Percentiles rank a stretch among this genome's conserved stretches.
These are phyloP conservation scores for Notodonta ziczac DNA, from an alignment of 2,888 invertebrate genomes.

Conservation along the genomic window DNA sequence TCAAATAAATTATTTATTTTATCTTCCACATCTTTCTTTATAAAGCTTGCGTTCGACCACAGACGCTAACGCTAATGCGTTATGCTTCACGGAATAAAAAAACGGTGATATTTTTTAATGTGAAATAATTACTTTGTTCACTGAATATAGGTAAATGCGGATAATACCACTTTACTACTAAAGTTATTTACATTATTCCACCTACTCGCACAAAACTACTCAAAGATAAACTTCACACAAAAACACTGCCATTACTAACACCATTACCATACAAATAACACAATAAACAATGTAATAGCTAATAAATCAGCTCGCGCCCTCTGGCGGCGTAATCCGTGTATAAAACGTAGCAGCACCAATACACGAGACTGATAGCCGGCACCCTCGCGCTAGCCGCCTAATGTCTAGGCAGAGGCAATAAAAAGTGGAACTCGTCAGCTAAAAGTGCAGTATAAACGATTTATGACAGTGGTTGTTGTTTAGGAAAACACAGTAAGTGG, in stretches of 20 bases:
- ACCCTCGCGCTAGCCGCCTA: constrained; percentile 35
- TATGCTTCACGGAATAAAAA: too few relatives aligned
- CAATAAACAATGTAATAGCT: constrained; percentile 12
- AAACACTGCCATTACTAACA: constrained; percentile 1
- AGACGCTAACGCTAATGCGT: too few relatives aligned
- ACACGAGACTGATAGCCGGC: constrained; percentile 24
- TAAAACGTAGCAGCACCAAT: constrained; percentile 27
- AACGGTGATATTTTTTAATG: too few relatives aligned
- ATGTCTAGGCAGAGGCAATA: constrained; percentile 62
- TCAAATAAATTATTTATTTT: too few relatives aligned
- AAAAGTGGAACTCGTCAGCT: constrained; percentile 69
- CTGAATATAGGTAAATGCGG: constrained; percentile 1
- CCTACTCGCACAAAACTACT: neutral
- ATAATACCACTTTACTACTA: neutral
- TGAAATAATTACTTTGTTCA: neutral
- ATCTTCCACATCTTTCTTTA: too few relatives aligned
- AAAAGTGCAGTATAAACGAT: constrained; percentile 45
- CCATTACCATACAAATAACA: constrained; percentile 5
- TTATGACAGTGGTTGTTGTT: constrained; percentile 36
- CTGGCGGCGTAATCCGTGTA: constrained; percentile 3
- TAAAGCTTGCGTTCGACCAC: too few relatives aligned
- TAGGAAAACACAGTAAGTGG: constrained; percentile 26
- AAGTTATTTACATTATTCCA: neutral
- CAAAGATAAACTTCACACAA: neutral
- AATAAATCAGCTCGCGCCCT: constrained; percentile 11